Evolutionary conservation across 2,888 invertebrate species (phyloP).

Genomic region (Drosophila robusta): DNA sequence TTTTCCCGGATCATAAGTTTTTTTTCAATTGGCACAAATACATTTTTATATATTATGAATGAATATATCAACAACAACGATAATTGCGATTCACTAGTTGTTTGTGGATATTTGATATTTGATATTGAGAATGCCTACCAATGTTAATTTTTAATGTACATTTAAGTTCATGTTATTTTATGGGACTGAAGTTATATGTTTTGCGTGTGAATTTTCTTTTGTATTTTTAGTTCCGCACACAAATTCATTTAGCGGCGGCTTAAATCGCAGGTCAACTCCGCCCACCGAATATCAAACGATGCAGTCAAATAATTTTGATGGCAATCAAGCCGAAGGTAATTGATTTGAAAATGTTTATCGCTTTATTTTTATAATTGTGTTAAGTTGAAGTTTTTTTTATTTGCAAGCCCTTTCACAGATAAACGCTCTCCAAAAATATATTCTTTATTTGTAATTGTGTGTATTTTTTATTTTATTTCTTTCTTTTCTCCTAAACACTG

Average conservation of each 20-base stretch:
- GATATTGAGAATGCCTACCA: constrained; percentile 1
- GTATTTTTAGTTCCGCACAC: constrained; percentile 78
- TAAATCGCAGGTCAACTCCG: constrained; percentile 79
- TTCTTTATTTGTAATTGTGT: constrained; percentile 37
- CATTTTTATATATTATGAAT: too few relatives aligned
- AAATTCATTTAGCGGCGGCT: constrained; percentile 74
- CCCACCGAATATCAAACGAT: constrained; percentile 80
- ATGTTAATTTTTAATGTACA: constrained; percentile 8
- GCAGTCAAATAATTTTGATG: constrained; percentile 74
- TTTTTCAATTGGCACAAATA: background rate
- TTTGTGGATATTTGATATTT: constrained; percentile 7
- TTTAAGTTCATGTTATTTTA: constrained; percentile 14
- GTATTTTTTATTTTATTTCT: constrained; percentile 28
- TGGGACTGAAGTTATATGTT: constrained; percentile 7
- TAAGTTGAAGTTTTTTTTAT: constrained; percentile 8
- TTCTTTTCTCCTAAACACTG: constrained; percentile 39
- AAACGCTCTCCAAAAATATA: constrained; percentile 1
- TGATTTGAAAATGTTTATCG: constrained; percentile 1
- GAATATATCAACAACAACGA: background rate
- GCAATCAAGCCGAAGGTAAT: constrained; percentile 83
- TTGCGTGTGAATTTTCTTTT: constrained; percentile 30
- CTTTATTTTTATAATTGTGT: constrained; percentile 12
- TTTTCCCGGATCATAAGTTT: background rate
- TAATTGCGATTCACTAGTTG: background rate
- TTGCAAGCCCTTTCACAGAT: constrained; percentile 12